Percentiles rank a stretch among this genome's conserved stretches.
These are phyloP conservation scores for Zaprionus ornatus DNA, from an alignment of 1,140 invertebrate genomes.

Conservation along the genomic window DNA sequence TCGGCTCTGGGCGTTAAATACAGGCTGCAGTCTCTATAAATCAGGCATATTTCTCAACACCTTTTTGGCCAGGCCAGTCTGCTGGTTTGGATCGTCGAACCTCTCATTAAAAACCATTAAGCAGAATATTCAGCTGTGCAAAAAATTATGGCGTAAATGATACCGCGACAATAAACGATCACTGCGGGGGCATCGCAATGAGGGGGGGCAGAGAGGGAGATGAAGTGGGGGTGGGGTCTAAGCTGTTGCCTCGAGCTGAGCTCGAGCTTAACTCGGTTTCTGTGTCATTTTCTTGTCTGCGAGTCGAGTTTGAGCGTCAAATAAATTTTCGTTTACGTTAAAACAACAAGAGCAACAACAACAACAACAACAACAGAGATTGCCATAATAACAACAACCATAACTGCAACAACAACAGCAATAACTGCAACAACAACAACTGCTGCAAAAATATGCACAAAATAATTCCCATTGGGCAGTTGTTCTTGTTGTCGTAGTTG, in stretches of 20 bases:
- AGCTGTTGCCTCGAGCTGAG: slow-evolving; percentile 29
- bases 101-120: slow-evolving; percentile 81
- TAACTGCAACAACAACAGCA: slow-evolving; percentile 4
- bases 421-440: slow-evolving; percentile 21
- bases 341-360: slow-evolving; percentile 32
- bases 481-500: slow-evolving; percentile 4
- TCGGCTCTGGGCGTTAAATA: slow-evolving; percentile 61
- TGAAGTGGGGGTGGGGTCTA: not conserved
- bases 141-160: slow-evolving; percentile 81
- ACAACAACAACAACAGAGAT: slow-evolving; percentile 18
- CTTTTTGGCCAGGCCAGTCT: slow-evolving; percentile 28
- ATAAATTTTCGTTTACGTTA: slow-evolving; percentile 73
- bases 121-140: slow-evolving; percentile 71
- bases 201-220: not conserved
- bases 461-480: slow-evolving; percentile 39
- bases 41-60: slow-evolving; percentile 78
- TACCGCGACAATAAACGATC: slow-evolving; percentile 66
- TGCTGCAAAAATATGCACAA: slow-evolving; percentile 22
- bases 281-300: slow-evolving; percentile 80
- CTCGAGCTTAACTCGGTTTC: slow-evolving; percentile 69
- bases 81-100: slow-evolving; percentile 33
- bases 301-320: slow-evolving; percentile 71
- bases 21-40: slow-evolving; percentile 70
- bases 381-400: slow-evolving; percentile 26
- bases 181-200: not conserved